These are phyloP conservation scores for Dichetophora obliterata DNA, from an alignment of 2,888 invertebrate genomes.

Conservation along the genomic window DNA sequence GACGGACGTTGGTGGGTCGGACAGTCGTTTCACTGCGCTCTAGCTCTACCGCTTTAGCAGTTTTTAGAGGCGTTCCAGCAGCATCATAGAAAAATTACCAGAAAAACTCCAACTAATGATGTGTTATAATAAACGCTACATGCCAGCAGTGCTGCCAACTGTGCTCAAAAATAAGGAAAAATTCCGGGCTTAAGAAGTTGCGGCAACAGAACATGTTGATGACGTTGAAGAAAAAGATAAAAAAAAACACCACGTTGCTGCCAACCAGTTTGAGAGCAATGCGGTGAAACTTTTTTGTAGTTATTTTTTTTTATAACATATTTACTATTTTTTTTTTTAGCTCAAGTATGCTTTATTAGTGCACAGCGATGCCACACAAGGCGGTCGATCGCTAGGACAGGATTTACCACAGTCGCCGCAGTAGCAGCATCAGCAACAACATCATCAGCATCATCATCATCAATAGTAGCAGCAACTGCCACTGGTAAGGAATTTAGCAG, in stretches of 20 bases:
- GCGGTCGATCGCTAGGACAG: slow-evolving; percentile 8
- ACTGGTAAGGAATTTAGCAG: slow-evolving; percentile 57
- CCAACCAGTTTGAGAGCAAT: not conserved
- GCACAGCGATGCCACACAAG: slow-evolving; percentile 47
- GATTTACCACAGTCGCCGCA: not conserved
- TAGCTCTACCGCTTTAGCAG: too few species aligned
- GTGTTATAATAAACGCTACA: slow-evolving; percentile 57
- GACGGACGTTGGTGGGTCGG: not conserved
- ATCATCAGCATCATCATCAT: not conserved
- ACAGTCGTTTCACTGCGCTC: not conserved
- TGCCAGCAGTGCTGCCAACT: slow-evolving; percentile 46
- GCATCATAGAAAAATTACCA: slow-evolving; percentile 60
- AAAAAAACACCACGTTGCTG: not conserved
- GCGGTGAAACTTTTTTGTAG: not conserved
- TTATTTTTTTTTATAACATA: not conserved
- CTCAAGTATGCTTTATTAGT: too few species aligned
- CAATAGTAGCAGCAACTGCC: not conserved
- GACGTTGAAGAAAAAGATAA: not conserved
- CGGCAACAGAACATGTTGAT: not conserved
- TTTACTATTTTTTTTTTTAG: too few species aligned
- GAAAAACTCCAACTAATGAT: slow-evolving; percentile 65
- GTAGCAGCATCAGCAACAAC: slow-evolving; percentile 34
- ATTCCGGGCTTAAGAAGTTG: not conserved
- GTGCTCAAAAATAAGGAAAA: not conserved
- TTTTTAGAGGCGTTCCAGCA: not conserved